Percentiles rank a stretch among this genome's conserved stretches.
These are phyloP conservation scores for Sebastes goodei DNA, from an alignment of 2,797 vertebrate species.

Conservation along the genomic window DNA sequence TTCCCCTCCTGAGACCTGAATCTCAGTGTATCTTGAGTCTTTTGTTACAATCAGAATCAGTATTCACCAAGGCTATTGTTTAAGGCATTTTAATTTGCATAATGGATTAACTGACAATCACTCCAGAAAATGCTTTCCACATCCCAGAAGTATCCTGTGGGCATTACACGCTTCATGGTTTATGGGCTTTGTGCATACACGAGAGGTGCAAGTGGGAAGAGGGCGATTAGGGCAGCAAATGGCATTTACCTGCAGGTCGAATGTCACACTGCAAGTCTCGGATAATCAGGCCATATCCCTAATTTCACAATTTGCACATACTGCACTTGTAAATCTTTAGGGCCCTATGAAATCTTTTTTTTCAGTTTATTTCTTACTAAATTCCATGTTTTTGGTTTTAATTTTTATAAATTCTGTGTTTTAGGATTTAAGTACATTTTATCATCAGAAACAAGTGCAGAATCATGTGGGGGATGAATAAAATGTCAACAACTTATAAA, in stretches of 20 bases:
- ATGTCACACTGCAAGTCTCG: not conserved
- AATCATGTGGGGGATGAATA: too few species aligned
- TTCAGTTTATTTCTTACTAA: too few species aligned
- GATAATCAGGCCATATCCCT: not conserved
- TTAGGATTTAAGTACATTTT: too few species aligned
- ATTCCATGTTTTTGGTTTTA: too few species aligned
- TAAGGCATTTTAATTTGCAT: conserved; percentile 21
- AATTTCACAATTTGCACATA: not conserved
- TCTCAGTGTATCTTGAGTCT: not conserved
- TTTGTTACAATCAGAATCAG: conserved; percentile 5
- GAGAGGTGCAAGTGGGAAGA: conserved; percentile 17
- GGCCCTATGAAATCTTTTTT: too few species aligned
- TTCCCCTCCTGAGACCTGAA: not conserved
- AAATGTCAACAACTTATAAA: too few species aligned
- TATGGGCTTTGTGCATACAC: conserved; percentile 1
- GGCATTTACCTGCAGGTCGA: not conserved
- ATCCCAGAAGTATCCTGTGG: not conserved
- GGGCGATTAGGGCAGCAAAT: not conserved
- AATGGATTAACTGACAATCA: conserved; percentile 30
- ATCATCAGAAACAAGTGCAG: too few species aligned
- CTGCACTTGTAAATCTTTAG: not conserved
- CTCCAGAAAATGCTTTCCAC: conserved; percentile 9
- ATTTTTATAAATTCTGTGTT: too few species aligned
- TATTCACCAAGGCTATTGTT: not conserved
- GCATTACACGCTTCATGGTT: conserved; percentile 18